These are phyloP conservation scores for Drosophila ananassae DNA, from an alignment of 1,140 invertebrate genomes.

Conservation along the genomic window DNA sequence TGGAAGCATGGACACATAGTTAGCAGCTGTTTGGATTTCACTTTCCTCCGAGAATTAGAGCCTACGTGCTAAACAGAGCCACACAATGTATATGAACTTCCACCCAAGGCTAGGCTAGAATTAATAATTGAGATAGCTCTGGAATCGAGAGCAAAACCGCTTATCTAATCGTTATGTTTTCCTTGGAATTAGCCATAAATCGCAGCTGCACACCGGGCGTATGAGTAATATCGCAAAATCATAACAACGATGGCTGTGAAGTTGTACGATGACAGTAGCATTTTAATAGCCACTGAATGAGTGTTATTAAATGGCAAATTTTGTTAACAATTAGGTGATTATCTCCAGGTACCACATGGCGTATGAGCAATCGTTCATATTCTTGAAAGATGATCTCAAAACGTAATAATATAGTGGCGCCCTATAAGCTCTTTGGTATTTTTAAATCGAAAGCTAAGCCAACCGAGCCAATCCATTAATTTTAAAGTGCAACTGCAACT, in stretches of 20 bases:
- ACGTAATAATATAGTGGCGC: constrained; percentile 3
- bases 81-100: too few relatives aligned
- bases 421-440: background rate
- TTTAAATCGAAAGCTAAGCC: constrained; percentile 60
- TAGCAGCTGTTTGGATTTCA: constrained; percentile 22
- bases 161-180: constrained; percentile 42
- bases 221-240: constrained; percentile 56
- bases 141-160: constrained; percentile 12
- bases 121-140: background rate
- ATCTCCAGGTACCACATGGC: constrained; percentile 12
- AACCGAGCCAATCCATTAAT: constrained; percentile 39
- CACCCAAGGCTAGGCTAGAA: background rate
- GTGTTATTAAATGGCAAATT: constrained; percentile 40
- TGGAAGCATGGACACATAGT: constrained; percentile 8
- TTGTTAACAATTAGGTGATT: constrained; percentile 22
- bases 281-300: constrained; percentile 9
- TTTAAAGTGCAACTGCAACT: constrained; percentile 69
- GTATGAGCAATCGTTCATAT: constrained; percentile 42
- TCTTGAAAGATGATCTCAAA: constrained; percentile 11
- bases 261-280: constrained; percentile 5
- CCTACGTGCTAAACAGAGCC: background rate
- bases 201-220: constrained; percentile 40
- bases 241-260: constrained; percentile 20
- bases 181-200: constrained; percentile 57
- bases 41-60: constrained; percentile 10